phyloP scores from a whole-genome alignment of 2,888 invertebrate species.

The Bombylius major region DNA sequence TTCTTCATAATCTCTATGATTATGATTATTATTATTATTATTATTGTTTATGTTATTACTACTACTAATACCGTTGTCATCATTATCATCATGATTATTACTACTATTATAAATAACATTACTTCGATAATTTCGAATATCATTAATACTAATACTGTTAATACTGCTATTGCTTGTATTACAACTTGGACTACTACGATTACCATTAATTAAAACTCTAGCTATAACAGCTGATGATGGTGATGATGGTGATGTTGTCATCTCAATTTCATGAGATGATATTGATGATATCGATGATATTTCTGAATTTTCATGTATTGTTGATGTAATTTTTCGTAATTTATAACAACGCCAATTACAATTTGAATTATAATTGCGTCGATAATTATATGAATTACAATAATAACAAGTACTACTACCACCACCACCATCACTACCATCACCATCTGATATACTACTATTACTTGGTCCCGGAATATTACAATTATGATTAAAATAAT shows the following conservation, averaged over 20 bases:
- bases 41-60: too few species aligned
- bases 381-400: not conserved
- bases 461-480: too few species aligned
- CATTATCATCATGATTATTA: too few species aligned
- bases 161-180: too few species aligned
- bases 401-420: not conserved
- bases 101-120: not conserved
- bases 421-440: too few species aligned
- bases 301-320: not conserved
- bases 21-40: too few species aligned
- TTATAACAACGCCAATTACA: not conserved
- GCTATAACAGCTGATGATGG: constrained; percentile 1
- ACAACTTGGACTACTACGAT: not conserved
- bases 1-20: too few species aligned
- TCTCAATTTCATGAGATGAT: not conserved
- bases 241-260: not conserved
- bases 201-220: constrained; percentile 1
- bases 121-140: constrained; percentile 6
- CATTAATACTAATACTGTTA: not conserved
- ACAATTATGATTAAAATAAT: too few species aligned
- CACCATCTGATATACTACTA: too few species aligned
- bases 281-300: too few species aligned
- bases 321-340: not conserved
- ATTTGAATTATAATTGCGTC: not conserved
- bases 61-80: too few species aligned